phyloP scores from a whole-genome alignment of 2,797 vertebrate genomes.

The Poeciliopsis paucimaculata region DNA sequence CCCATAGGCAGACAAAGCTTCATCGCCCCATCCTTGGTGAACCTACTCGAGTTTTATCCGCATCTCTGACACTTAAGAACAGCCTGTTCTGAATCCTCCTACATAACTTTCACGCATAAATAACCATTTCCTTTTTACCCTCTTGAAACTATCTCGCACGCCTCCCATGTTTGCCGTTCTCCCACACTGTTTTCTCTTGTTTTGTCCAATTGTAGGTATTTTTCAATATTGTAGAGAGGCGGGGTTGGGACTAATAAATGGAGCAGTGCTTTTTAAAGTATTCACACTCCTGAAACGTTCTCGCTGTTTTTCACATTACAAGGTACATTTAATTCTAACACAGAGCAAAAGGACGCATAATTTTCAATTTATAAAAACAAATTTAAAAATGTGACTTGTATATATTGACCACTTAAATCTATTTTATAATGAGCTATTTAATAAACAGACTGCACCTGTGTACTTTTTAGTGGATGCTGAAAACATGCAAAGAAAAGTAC shows the following conservation, averaged over 20 bases:
- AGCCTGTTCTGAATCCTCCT: conserved; percentile 30
- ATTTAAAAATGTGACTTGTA: not conserved
- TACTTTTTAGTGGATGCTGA: not conserved
- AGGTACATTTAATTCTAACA: not conserved
- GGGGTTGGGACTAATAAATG: conserved; percentile 7
- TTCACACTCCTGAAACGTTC: not conserved
- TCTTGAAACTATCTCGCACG: conserved; percentile 36
- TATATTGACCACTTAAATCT: not conserved
- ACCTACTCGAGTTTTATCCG: conserved; percentile 32
- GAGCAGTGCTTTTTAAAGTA: not conserved
- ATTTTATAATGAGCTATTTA: not conserved
- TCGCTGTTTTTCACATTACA: not conserved
- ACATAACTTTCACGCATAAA: conserved; percentile 37
- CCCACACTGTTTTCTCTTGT: conserved; percentile 44
- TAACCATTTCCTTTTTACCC: conserved; percentile 30
- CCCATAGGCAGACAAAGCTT: conserved; percentile 22
- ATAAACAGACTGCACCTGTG: not conserved
- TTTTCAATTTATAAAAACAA: not conserved
- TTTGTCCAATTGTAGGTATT: conserved; percentile 34
- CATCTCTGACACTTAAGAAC: conserved; percentile 26
- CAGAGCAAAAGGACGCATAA: not conserved
- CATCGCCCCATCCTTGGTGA: conserved; percentile 31
- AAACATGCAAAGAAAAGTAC: not conserved
- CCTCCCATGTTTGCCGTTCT: conserved; percentile 37
- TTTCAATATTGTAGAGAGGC: conserved; percentile 32